A percentile compares a stretch with the other conserved stretches of the same genome.
Evolutionary conservation across 2,888 invertebrate species (phyloP).

Genomic region (Rhingia rostrata): DNA sequence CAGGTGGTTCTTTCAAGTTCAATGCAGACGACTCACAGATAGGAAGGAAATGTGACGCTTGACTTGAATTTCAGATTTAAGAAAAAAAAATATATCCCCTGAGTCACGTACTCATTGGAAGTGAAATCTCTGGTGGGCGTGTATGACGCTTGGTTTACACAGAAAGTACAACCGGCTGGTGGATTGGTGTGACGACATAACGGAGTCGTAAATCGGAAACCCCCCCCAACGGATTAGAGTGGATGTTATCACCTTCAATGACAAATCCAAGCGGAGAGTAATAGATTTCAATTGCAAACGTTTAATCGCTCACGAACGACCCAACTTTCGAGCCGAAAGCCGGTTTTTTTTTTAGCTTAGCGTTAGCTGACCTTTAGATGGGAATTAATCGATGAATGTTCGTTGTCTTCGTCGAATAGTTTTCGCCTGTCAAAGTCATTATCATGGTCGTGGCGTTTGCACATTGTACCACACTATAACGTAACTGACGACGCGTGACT

Average conservation of each 20-base stretch:
- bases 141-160: slow-evolving; percentile 3
- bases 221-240: neutral
- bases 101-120: slow-evolving; percentile 4
- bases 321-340: slow-evolving; percentile 7
- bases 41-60: slow-evolving; percentile 39
- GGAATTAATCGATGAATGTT: slow-evolving; percentile 29
- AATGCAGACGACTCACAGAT: neutral
- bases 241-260: slow-evolving; percentile 24
- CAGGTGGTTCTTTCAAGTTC: slow-evolving; percentile 37
- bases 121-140: slow-evolving; percentile 30
- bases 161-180: slow-evolving; percentile 7
- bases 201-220: neutral
- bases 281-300: slow-evolving; percentile 15
- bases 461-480: slow-evolving; percentile 8
- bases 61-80: slow-evolving; percentile 14
- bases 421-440: slow-evolving; percentile 1
- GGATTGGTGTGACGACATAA: slow-evolving; percentile 28
- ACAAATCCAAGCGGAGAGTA: neutral
- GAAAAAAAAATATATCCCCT: slow-evolving; percentile 4
- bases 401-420: slow-evolving; percentile 4
- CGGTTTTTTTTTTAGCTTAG: slow-evolving; percentile 12
- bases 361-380: slow-evolving; percentile 46
- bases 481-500: neutral
- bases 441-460: slow-evolving; percentile 16
- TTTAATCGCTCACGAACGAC: slow-evolving; percentile 30